Evolutionary conservation across 2,797 vertebrate genomes (phyloP).

Genomic region (Atherinosoma microstoma): DNA sequence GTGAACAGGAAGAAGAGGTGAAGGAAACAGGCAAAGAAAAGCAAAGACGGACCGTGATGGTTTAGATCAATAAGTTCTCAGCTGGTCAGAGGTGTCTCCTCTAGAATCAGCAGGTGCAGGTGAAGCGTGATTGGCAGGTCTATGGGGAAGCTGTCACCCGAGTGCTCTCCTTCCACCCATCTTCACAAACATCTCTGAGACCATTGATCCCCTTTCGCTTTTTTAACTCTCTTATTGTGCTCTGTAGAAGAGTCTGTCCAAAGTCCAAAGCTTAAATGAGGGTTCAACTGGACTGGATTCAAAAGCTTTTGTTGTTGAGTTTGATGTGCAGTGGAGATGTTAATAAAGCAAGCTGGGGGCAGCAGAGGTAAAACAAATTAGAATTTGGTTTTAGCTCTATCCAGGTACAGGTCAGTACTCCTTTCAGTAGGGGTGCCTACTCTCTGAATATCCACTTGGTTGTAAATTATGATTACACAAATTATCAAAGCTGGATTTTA

Average conservation of each 20-base stretch:
- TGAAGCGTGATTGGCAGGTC: conserved; percentile 76
- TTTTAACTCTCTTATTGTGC: conserved; percentile 42
- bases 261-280: conserved; percentile 18
- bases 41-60: conserved; percentile 47
- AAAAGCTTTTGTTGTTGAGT: conserved; percentile 21
- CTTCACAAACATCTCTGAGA: conserved; percentile 75
- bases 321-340: conserved; percentile 10
- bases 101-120: conserved; percentile 57
- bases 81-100: conserved; percentile 71
- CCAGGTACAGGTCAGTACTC: conserved; percentile 20
- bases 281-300: conserved; percentile 21
- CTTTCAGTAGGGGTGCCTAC: conserved; percentile 56
- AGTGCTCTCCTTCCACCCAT: conserved; percentile 73
- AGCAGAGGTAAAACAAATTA: not conserved
- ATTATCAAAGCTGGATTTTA: conserved; percentile 9
- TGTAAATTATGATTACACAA: conserved; percentile 65
- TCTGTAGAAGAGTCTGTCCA: conserved; percentile 26
- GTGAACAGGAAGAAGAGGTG: conserved; percentile 30
- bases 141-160: conserved; percentile 80
- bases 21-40: conserved; percentile 38
- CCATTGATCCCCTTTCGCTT: conserved; percentile 64
- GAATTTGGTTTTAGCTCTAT: conserved; percentile 21
- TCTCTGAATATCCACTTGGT: conserved; percentile 10
- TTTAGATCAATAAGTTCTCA: conserved; percentile 72
- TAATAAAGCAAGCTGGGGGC: not conserved